These are phyloP conservation scores for Acropternis orthonyx DNA, from an alignment of 2,797 vertebrate genomes.

Conservation along the genomic window DNA sequence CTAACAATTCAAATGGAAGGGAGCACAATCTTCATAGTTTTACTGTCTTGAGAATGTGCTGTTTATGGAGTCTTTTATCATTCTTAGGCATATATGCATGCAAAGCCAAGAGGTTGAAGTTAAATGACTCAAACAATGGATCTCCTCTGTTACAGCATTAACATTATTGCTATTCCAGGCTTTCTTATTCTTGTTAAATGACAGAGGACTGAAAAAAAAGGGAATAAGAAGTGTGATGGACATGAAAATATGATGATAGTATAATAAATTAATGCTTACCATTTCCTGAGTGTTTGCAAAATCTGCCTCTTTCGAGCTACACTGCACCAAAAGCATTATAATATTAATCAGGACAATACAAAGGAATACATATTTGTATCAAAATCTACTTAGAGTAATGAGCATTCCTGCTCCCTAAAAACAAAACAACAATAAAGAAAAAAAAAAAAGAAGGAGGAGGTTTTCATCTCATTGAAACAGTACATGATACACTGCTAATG, in stretches of 20 bases:
- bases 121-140: background rate
- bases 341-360: constrained; percentile 42
- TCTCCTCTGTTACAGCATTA: constrained; percentile 14
- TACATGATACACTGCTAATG: background rate
- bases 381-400: background rate
- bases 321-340: constrained; percentile 61
- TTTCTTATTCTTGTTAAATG: constrained; percentile 18
- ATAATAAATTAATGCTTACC: constrained; percentile 48
- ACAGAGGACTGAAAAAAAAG: background rate
- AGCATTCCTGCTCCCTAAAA: background rate
- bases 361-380: constrained; percentile 2
- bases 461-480: background rate
- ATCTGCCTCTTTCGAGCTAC: constrained; percentile 51
- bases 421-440: background rate
- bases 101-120: background rate
- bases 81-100: background rate
- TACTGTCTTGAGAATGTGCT: background rate
- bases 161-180: background rate
- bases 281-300: constrained; percentile 46
- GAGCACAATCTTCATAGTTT: background rate
- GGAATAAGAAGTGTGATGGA: background rate
- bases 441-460: background rate
- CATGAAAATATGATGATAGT: constrained; percentile 2
- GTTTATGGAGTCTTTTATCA: constrained; percentile 11
- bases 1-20: constrained; percentile 2